phyloP scores from a whole-genome alignment of 2,113 vertebrate species.

The Perca flavescens region DNA sequence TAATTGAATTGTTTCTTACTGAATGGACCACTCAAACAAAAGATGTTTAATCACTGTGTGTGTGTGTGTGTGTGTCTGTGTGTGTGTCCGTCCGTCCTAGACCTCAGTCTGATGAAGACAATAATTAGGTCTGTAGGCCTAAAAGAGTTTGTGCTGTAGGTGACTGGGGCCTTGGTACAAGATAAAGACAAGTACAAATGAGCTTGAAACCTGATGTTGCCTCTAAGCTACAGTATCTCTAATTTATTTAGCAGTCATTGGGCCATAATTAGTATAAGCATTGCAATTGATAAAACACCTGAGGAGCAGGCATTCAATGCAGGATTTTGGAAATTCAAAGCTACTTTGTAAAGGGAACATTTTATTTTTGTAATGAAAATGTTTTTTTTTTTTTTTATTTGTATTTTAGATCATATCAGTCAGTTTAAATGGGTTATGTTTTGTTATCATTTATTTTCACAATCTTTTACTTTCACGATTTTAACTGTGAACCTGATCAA shows the following conservation, averaged over 20 bases:
- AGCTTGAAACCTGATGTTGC: neutral
- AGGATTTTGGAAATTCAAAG: neutral
- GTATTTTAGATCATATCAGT: neutral
- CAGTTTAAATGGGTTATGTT: neutral
- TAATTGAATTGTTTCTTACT: neutral
- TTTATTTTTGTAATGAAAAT: constrained; percentile 12
- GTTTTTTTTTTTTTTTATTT: neutral
- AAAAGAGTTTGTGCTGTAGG: neutral
- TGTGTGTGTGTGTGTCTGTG: too few species aligned
- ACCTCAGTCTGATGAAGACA: neutral
- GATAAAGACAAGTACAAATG: neutral
- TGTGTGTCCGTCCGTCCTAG: too few species aligned
- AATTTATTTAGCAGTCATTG: neutral
- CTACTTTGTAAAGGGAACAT: neutral
- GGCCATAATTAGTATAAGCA: neutral
- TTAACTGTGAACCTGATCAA: constrained; percentile 4
- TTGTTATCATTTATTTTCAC: neutral
- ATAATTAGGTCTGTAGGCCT: neutral
- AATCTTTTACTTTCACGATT: neutral
- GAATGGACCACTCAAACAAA: too few species aligned
- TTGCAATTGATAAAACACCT: neutral
- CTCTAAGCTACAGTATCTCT: neutral
- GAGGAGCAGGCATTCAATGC: neutral
- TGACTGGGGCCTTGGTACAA: neutral
- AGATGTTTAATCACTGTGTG: too few species aligned